Conservation (phyloP, 2,113 vertebrate species). For the Tauraco erythrolophus region DNA sequence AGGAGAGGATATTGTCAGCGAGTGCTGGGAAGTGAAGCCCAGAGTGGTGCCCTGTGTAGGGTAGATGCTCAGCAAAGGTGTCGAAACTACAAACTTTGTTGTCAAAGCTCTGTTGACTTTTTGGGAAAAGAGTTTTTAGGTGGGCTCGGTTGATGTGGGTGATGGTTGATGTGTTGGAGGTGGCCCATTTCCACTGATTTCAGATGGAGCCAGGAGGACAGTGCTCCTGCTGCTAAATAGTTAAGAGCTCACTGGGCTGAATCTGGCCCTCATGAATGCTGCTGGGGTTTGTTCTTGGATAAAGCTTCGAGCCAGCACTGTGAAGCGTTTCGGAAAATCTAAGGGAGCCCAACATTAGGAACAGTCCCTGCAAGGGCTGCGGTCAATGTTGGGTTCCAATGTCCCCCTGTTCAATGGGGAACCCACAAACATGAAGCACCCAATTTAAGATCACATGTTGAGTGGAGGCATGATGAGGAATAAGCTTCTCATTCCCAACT, state of each 20-base stretch:
- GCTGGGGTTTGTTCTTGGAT: background rate
- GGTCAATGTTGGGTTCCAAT: too few relatives aligned
- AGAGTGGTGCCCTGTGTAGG: accelerated
- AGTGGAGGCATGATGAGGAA: background rate
- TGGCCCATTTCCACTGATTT: background rate
- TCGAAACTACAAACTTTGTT: background rate
- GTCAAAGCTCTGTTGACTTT: accelerated
- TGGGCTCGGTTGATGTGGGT: background rate
- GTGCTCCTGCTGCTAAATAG: background rate
- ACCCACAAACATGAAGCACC: background rate
- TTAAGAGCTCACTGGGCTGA: background rate
- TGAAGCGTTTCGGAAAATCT: background rate
- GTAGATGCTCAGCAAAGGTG: background rate
- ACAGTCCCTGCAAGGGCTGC: background rate
- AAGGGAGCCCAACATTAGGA: background rate
- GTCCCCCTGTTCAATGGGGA: too few relatives aligned
- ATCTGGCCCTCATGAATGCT: background rate
- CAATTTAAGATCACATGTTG: background rate
- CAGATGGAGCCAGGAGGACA: background rate
- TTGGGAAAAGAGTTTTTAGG: background rate
- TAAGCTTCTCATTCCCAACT: background rate
- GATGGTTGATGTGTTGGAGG: too few relatives aligned
- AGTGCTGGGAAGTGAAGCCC: background rate
- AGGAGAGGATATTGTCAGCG: background rate
- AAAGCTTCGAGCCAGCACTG: background rate